Base-by-base conservation (phyloP, 2,113 vertebrate genomes). In the Loxodonta africana region DNA sequence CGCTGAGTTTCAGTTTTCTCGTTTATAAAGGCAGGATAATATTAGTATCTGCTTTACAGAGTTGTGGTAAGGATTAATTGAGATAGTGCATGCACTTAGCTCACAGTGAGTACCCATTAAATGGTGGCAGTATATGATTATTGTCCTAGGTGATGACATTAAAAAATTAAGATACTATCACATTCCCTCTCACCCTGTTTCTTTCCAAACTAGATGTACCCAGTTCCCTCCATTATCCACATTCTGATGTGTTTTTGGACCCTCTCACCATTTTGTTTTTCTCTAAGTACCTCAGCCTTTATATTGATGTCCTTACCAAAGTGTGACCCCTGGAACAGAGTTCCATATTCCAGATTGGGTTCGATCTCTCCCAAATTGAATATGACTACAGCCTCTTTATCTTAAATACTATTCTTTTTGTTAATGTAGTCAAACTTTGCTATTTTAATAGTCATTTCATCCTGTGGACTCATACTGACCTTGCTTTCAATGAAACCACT, bases 401-500 rank as follows among this genome's bases (percentile, higher is more conserved):
- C 84, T 92, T 67, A 93, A 69, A 82, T 88, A 73, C 8, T 57
- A 51, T 71, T 95, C 33, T 67, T 94, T 94, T 74, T 82, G 60
- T 86, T 14, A 46, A 2, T 65, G 65, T 74, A 84, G 48, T 9
- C 69, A 95, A 90, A 69, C 15, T 51, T 83, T 73, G 28, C n/a
- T 84, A 82, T 89, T 76, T 63, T 95, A 41, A 88, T 9, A 84
- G n/a, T 88, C 2, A 30, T 91, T 92, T 91, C 25, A 88, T 74
- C 25, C 73, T 93, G 53, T 69, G 44, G 57, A 91, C 25, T 88
- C 18, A 76, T 21, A 62, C 0, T 95, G 86, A 90, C 26, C n/a
- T 78, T 95, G 44, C n/a, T 95, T 96, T 95, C 60, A 81, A 63
- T 44, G 30, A 83, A 84, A 93, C 92, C 33, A 73, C 11, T n/a